phyloP scores from a whole-genome alignment of 23 tunicate genomes.

The Diplosoma virens region DNA sequence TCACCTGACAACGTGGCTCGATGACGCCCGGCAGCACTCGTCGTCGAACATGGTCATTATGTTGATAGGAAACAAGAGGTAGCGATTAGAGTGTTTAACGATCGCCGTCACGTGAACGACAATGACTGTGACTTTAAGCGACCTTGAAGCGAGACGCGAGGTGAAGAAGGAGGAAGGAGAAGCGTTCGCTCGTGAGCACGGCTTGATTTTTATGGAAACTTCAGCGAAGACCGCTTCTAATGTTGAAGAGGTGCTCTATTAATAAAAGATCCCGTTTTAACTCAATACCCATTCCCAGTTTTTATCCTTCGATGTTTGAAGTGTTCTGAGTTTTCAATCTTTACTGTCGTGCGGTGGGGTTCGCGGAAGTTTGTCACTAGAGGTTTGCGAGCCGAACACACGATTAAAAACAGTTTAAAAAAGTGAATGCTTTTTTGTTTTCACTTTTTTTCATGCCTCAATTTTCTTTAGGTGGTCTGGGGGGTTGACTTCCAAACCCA shows the following conservation, averaged over 20 bases:
- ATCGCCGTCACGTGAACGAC: neutral
- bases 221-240: slow-evolving; percentile 99
- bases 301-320: too few relatives aligned
- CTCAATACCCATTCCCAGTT: too few relatives aligned
- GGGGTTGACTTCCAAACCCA: too few relatives aligned
- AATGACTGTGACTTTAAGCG: slow-evolving; percentile 28
- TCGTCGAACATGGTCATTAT: slow-evolving; percentile 98
- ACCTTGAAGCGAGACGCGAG: slow-evolving; percentile 88
- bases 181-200: slow-evolving; percentile 99
- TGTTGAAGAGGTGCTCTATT: slow-evolving; percentile 95
- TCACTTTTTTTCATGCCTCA: too few relatives aligned
- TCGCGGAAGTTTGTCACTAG: too few relatives aligned
- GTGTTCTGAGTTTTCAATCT: too few relatives aligned
- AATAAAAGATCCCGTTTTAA: too few relatives aligned
- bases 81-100: neutral
- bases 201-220: slow-evolving; percentile 98
- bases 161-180: slow-evolving; percentile 99
- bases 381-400: too few relatives aligned
- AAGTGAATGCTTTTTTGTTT: too few relatives aligned
- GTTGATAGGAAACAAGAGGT: slow-evolving; percentile 98
- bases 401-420: too few relatives aligned
- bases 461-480: too few relatives aligned
- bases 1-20: slow-evolving; percentile 97
- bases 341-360: too few relatives aligned
- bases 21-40: slow-evolving; percentile 98